phyloP scores from a whole-genome alignment of 1,140 invertebrate genomes.

The Cydia strobilella region DNA sequence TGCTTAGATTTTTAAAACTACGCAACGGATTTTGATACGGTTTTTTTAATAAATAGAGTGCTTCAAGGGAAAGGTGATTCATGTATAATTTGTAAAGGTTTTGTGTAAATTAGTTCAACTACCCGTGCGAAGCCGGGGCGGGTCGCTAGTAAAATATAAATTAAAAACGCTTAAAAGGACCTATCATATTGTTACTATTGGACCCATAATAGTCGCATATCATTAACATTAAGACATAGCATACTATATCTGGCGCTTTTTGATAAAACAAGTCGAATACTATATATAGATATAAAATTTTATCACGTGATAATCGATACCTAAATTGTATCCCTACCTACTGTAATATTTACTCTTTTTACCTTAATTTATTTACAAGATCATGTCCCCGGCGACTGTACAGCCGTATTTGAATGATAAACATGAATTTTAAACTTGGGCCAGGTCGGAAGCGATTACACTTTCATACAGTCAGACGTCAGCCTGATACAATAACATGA shows the following conservation, averaged over 20 bases:
- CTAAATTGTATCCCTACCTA: background rate
- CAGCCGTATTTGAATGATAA: background rate
- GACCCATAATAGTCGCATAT: too few relatives aligned
- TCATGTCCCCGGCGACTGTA: background rate
- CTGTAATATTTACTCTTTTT: background rate
- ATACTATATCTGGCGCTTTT: too few relatives aligned
- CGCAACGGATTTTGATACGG: too few relatives aligned
- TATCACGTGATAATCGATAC: background rate
- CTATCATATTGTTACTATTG: background rate
- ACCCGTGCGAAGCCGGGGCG: too few relatives aligned
- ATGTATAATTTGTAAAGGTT: too few relatives aligned
- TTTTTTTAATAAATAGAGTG: too few relatives aligned
- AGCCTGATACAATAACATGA: background rate
- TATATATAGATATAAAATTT: background rate
- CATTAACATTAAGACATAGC: too few relatives aligned
- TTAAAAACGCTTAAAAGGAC: background rate
- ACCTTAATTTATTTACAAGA: background rate
- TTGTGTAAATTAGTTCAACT: too few relatives aligned
- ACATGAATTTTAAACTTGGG: slow-evolving; percentile 19
- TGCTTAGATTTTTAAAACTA: too few relatives aligned
- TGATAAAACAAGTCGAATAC: background rate
- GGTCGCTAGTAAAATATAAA: background rate
- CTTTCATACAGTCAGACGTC: slow-evolving; percentile 41
- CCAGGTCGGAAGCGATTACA: slow-evolving; percentile 10
- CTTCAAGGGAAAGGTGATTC: too few relatives aligned